phyloP scores from a whole-genome alignment of 1,140 invertebrate genomes.

The Zaprionus inermis region DNA sequence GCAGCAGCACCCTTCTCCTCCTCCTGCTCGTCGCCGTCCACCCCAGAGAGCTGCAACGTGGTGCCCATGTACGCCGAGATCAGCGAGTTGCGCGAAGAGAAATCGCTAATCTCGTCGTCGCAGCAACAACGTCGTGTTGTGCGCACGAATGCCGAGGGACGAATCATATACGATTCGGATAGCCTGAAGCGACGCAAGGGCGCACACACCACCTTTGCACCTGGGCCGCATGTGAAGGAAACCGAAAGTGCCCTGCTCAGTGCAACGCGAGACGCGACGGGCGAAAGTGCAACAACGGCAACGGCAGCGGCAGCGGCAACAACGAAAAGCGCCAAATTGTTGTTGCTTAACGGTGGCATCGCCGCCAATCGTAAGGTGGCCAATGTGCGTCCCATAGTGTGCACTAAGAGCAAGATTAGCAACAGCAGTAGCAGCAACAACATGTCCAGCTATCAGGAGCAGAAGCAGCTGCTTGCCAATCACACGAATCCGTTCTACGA shows the following conservation, averaged over 20 bases:
- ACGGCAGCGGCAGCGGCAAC: conserved; percentile 26
- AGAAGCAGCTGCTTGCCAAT: conserved; percentile 75
- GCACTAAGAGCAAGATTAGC: conserved; percentile 55
- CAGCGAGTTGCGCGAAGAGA: conserved; percentile 76
- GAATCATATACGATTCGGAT: conserved; percentile 95
- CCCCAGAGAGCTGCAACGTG: conserved; percentile 23
- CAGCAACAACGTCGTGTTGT: conserved; percentile 85
- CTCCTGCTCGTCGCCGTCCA: too few relatives aligned
- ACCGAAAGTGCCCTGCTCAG: conserved; percentile 83
- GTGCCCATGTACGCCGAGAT: conserved; percentile 83
- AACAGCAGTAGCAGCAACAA: conserved; percentile 28
- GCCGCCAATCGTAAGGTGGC: conserved; percentile 74
- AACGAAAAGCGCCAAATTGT: conserved; percentile 68
- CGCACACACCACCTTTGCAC: conserved; percentile 93
- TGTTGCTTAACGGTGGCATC: conserved; percentile 62
- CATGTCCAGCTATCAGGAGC: conserved; percentile 60
- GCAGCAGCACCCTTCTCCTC: background rate
- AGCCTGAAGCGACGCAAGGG: conserved; percentile 92
- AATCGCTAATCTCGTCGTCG: conserved; percentile 56
- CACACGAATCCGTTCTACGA: conserved; percentile 81
- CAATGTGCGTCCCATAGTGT: conserved; percentile 80
- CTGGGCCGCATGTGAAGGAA: conserved; percentile 91
- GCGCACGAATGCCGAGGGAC: conserved; percentile 93
- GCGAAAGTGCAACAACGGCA: conserved; percentile 71
- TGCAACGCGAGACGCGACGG: conserved; percentile 53